A percentile compares a stretch with the other conserved stretches of the same genome.
phyloP scores from a whole-genome alignment of 1,140 invertebrate species.

The Drosophila suzukii region DNA sequence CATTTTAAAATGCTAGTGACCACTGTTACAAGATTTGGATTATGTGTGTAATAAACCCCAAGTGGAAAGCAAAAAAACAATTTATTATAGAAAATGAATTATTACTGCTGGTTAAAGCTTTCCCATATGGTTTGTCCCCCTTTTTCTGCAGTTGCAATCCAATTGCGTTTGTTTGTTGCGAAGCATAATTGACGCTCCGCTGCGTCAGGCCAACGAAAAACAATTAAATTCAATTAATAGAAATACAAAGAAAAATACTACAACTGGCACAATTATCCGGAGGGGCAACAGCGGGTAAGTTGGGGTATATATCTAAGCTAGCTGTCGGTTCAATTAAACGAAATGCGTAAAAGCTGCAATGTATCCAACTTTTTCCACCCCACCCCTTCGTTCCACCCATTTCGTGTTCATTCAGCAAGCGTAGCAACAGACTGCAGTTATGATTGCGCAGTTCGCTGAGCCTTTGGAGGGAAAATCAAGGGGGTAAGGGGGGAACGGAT shows the following conservation, averaged over 20 bases:
- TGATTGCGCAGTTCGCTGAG: conserved; percentile 44
- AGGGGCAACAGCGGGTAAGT: not conserved
- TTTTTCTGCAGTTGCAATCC: conserved; percentile 61
- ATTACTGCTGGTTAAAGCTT: conserved; percentile 20
- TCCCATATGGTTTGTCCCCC: conserved; percentile 32
- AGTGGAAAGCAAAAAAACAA: not conserved
- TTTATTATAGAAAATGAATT: conserved; percentile 26
- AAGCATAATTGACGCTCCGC: conserved; percentile 72
- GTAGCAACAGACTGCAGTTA: conserved; percentile 48
- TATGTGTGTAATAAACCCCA: conserved; percentile 6
- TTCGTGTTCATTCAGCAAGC: conserved; percentile 36
- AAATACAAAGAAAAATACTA: conserved; percentile 50
- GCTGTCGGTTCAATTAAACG: conserved; percentile 23
- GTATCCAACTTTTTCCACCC: conserved; percentile 1
- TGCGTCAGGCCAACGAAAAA: conserved; percentile 68
- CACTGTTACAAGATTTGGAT: not conserved
- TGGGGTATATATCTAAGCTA: conserved; percentile 20
- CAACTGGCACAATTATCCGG: conserved; percentile 48
- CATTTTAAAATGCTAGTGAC: not conserved
- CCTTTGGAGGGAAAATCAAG: not conserved
- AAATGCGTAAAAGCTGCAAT: conserved; percentile 59
- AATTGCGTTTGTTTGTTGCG: conserved; percentile 68
- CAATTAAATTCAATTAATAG: conserved; percentile 82
- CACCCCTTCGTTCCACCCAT: not conserved
- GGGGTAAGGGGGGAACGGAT: not conserved